Conservation (phyloP, 2,797 vertebrate genomes). For the Cynopterus sphinx region DNA sequence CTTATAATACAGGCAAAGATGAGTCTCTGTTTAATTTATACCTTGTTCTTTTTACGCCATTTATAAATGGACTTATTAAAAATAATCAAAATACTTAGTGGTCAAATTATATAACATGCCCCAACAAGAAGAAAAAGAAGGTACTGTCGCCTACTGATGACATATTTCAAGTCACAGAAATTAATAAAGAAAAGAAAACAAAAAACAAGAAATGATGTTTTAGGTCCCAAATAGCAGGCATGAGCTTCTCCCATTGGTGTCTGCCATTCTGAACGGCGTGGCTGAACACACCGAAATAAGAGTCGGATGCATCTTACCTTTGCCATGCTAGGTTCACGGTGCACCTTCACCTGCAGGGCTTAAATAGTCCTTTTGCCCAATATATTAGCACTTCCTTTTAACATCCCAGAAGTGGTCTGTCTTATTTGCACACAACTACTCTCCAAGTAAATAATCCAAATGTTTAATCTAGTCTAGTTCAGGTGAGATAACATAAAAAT, state of each 20-base stretch:
- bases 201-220: accelerated
- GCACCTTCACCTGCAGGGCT: neutral
- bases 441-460: constrained; percentile 26
- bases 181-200: neutral
- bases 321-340: neutral
- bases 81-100: neutral
- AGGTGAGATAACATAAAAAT: constrained; percentile 11
- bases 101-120: neutral
- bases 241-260: neutral
- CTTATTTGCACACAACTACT: neutral
- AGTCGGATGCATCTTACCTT: neutral
- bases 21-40: neutral
- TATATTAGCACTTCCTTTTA: neutral
- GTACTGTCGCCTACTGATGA: neutral
- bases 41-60: neutral
- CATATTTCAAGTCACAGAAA: neutral
- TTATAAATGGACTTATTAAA: constrained; percentile 7
- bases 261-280: neutral
- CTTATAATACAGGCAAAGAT: neutral
- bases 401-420: neutral
- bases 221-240: neutral
- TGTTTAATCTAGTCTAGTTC: neutral
- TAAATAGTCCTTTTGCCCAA: neutral
- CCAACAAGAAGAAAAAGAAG: neutral
- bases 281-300: neutral